Base-by-base conservation (phyloP, 2,888 invertebrate species). In the Auanema freiburgensis region DNA sequence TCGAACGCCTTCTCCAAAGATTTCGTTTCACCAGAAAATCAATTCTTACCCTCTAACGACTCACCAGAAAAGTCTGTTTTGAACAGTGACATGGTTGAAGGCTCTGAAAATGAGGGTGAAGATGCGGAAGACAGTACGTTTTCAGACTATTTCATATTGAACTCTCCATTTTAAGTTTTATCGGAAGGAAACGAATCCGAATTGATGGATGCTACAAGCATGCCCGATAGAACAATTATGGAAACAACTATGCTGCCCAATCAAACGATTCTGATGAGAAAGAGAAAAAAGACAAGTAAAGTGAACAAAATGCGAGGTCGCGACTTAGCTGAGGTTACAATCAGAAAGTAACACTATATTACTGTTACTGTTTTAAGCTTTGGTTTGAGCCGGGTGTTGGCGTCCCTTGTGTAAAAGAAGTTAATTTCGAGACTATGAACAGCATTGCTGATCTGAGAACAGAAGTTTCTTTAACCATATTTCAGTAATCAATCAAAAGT, bases 61-160 rank as follows among this genome's bases (percentile, higher is more conserved):
- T 55, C 33, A n/a, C 21, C 46, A 46, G 21, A 46, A 5, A 46
- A 21, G 8, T 21, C 46, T 5, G 4, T 16, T 3, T 21, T 46
- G 46, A 21, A 6, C 46, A 21, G 46, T 21, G 46, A 16, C 6
- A 16, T 5, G 46, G 46, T 21, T 46, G 46, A 46, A 21, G 21
- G 46, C 8, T 46, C 46, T 6, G 59, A 59, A 25, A 40, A 44
- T 16, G 61, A 55, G 25, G 55, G 55, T 12, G 49, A 51, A 52
- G n/a, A 24, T 24, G 4, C 8, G 14, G 52, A 52, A 52, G 24
- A 52, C 3, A n/a, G n/a, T 21, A 5, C 21, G n/a, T 23, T 52
- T 3, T 5, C 6, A n/a, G 8, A 52, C n/a, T 52, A 12, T 18
- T 50, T 50, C 2, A 18, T 52, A 21, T n/a, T 2, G 5, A 52